A percentile compares a stretch with the other conserved stretches of the same genome.
Conservation (phyloP, 35 echinoderm and acorn worm genomes). For the Ptychodera flava region DNA sequence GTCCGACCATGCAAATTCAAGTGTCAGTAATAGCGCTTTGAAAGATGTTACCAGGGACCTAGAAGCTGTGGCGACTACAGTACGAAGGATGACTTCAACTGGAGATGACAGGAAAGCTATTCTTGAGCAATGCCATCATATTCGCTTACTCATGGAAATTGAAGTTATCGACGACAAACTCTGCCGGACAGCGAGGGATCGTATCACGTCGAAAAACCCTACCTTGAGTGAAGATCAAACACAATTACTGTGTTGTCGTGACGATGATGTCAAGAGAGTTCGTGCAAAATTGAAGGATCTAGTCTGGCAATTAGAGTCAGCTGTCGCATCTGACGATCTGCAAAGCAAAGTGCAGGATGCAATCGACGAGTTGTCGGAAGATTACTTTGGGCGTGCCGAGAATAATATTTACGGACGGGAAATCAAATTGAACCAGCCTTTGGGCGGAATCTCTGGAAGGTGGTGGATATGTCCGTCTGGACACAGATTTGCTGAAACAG, state of each 20-base stretch:
- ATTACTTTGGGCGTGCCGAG: background rate
- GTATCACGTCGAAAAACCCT: background rate
- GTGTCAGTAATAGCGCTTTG: background rate
- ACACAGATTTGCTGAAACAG: background rate
- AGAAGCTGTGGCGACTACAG: background rate
- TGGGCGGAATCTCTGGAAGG: background rate
- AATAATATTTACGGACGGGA: background rate
- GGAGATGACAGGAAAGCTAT: background rate
- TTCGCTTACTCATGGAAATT: background rate
- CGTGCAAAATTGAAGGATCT: background rate
- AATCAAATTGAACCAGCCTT: background rate
- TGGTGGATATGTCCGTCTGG: background rate
- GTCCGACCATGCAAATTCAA: background rate
- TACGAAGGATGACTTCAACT: background rate
- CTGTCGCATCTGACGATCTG: background rate
- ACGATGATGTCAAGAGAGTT: background rate
- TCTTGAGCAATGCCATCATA: background rate
- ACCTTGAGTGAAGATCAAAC: background rate
- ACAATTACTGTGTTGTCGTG: background rate
- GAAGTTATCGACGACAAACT: background rate
- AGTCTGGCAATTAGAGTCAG: background rate
- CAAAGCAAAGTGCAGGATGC: background rate
- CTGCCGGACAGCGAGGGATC: background rate
- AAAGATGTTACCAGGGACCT: background rate
- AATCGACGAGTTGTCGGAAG: background rate